These are phyloP conservation scores for Mylabris phalerata DNA, from an alignment of 1,140 invertebrate genomes.

Conservation along the genomic window DNA sequence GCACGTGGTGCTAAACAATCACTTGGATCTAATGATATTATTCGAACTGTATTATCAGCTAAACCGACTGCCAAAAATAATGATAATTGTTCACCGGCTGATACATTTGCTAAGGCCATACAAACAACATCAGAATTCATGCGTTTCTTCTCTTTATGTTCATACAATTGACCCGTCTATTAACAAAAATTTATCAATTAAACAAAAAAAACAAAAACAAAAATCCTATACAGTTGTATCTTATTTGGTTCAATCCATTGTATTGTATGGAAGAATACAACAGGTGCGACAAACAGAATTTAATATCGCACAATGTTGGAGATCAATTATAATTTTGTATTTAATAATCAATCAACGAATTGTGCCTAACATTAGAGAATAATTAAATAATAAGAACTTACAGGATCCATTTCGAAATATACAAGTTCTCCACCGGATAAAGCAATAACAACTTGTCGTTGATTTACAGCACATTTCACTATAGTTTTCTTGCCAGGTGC, in stretches of 20 bases:
- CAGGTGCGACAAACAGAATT: constrained; percentile 34
- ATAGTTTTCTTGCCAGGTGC: constrained; percentile 96
- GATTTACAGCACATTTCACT: constrained; percentile 96
- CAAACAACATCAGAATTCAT: constrained; percentile 96
- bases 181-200: constrained; percentile 19
- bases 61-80: constrained; percentile 96
- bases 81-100: constrained; percentile 88
- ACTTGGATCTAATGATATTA: constrained; percentile 93
- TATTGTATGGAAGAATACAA: constrained; percentile 20
- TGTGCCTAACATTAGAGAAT: background rate
- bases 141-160: constrained; percentile 95
- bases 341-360: background rate
- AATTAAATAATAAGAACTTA: constrained; percentile 50
- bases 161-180: constrained; percentile 94
- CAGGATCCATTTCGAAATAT: constrained; percentile 99
- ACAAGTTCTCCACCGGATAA: constrained; percentile 95
- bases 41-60: constrained; percentile 93
- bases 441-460: constrained; percentile 97
- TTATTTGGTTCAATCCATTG: constrained; percentile 36
- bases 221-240: constrained; percentile 14
- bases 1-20: constrained; percentile 89
- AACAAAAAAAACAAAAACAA: no score
- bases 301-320: constrained; percentile 27
- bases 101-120: constrained; percentile 95
- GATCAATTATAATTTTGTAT: constrained; percentile 1